These are phyloP conservation scores for Choloepus hoffmanni DNA, from an alignment of 2,113 vertebrate genomes.

Conservation along the genomic window DNA sequence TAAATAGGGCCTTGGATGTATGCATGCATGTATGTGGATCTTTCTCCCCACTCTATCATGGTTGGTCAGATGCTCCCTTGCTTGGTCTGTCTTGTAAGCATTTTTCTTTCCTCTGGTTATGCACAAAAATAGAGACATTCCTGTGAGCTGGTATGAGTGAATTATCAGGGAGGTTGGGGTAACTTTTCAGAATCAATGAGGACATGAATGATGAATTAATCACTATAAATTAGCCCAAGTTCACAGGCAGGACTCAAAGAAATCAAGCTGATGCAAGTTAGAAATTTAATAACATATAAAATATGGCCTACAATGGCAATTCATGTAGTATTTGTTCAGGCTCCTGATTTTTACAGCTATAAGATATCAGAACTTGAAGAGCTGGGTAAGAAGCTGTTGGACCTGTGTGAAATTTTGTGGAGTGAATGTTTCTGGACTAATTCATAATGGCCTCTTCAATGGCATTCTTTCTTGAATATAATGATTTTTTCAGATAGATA, in stretches of 20 bases:
- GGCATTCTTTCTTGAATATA: conserved; percentile 1
- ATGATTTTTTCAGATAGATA: not conserved
- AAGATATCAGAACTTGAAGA: conserved; percentile 18
- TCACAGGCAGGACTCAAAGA: conserved; percentile 1
- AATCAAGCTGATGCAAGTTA: conserved; percentile 46
- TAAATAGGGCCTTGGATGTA: not conserved
- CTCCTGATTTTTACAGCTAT: conserved; percentile 1
- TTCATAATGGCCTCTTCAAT: conserved; percentile 22
- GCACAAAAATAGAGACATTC: conserved; percentile 2
- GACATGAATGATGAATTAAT: conserved; percentile 26
- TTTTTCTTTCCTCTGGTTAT: conserved; percentile 19
- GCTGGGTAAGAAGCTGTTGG: not conserved
- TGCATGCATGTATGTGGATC: not conserved
- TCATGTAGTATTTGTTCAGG: conserved; percentile 20
- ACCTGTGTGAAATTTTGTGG: not conserved
- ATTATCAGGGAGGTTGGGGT: not conserved
- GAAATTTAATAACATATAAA: conserved; percentile 40
- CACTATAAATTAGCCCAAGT: not conserved
- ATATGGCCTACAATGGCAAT: not conserved
- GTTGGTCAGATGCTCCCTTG: not conserved
- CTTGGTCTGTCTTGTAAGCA: conserved; percentile 38
- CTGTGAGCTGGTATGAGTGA: not conserved
- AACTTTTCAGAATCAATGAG: conserved; percentile 54
- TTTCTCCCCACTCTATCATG: not conserved
- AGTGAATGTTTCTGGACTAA: conserved; percentile 16